Percentiles rank a stretch among this genome's conserved stretches.
Evolutionary conservation across 2,113 vertebrate species (phyloP).

Genomic region (Myiopsitta monachus): DNA sequence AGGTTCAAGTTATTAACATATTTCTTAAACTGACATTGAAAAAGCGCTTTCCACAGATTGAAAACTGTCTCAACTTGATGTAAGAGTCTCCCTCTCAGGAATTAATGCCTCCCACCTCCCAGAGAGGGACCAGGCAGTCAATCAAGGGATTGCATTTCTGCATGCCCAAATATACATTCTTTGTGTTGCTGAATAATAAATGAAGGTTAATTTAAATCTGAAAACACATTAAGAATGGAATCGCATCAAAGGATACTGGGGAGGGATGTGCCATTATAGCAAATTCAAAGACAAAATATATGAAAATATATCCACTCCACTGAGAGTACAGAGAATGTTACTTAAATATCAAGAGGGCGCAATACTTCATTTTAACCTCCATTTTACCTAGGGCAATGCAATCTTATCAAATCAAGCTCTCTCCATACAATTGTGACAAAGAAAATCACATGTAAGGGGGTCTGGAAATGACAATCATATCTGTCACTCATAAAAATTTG

Average conservation of each 20-base stretch:
- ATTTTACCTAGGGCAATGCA: background rate
- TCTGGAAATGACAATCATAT: slow-evolving; percentile 31
- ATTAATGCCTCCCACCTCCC: background rate
- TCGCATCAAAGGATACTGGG: background rate
- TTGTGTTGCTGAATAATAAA: background rate
- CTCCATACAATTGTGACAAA: background rate
- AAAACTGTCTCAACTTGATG: background rate
- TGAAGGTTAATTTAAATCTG: slow-evolving; percentile 21
- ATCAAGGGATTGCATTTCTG: background rate
- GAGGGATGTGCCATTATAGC: background rate
- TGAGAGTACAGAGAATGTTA: background rate
- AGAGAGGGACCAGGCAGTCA: background rate
- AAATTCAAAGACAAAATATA: slow-evolving; percentile 18
- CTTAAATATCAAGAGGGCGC: background rate
- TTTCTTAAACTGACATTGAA: background rate
- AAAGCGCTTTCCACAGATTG: background rate
- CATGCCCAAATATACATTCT: background rate
- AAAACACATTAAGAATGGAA: background rate
- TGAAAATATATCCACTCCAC: background rate
- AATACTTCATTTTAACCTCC: background rate
- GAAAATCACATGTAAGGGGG: slow-evolving; percentile 12
- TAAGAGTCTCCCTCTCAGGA: background rate
- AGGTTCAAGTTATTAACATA: background rate
- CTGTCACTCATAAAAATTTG: background rate
- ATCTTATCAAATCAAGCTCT: slow-evolving; percentile 18